These are phyloP conservation scores for Valencia hispanica DNA, from an alignment of 2,797 vertebrate species.

Conservation along the genomic window DNA sequence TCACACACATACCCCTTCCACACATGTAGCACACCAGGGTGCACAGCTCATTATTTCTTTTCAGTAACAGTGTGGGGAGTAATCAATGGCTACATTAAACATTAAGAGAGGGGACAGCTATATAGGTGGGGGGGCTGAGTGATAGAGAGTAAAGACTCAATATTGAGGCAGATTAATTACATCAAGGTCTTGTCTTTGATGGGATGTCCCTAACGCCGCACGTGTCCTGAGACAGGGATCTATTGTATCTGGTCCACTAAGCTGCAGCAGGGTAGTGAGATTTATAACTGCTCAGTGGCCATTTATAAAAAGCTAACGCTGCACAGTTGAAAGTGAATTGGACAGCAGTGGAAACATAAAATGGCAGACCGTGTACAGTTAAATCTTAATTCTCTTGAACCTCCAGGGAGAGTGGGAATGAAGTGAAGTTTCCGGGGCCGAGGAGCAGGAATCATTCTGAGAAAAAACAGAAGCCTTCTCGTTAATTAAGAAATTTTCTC, in stretches of 20 bases:
- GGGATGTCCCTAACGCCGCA: conserved; percentile 59
- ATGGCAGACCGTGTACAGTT: conserved; percentile 34
- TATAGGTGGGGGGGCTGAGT: conserved; percentile 69
- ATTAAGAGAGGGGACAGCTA: conserved; percentile 80
- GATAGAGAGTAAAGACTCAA: conserved; percentile 77
- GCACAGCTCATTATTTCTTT: conserved; percentile 79
- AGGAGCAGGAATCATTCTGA: background rate
- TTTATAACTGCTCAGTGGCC: conserved; percentile 68
- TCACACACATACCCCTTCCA: conserved; percentile 5
- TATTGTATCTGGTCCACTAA: conserved; percentile 61
- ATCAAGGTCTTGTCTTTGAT: conserved; percentile 58
- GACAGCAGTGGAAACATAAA: conserved; percentile 59
- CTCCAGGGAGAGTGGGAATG: background rate
- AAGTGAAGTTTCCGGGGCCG: background rate
- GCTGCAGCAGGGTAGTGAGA: conserved; percentile 45
- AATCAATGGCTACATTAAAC: conserved; percentile 82
- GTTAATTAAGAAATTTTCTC: conserved; percentile 5
- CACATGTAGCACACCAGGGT: conserved; percentile 39
- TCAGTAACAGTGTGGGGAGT: conserved; percentile 71
- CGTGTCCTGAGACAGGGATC: conserved; percentile 62
- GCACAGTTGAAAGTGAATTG: conserved; percentile 68
- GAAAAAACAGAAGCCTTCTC: background rate
- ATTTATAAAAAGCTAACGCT: conserved; percentile 70
- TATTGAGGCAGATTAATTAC: conserved; percentile 82
- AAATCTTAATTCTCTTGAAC: conserved; percentile 18